Conservation (phyloP, 2,797 vertebrate species). For the Picus viridis region DNA sequence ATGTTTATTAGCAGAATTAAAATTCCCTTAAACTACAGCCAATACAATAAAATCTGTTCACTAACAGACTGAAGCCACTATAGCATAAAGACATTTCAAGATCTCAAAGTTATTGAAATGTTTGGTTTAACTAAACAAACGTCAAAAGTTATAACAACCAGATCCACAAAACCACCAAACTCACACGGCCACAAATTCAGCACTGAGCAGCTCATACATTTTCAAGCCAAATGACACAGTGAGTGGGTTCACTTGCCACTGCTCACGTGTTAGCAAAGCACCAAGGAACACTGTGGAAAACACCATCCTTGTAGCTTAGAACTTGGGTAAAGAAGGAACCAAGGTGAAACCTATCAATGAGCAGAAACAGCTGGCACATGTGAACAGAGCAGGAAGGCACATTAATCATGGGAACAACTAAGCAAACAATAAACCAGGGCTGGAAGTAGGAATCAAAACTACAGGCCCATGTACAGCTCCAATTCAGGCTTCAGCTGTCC, state of each 20-base stretch:
- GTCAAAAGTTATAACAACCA: not conserved
- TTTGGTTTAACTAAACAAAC: not conserved
- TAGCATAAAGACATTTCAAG: not conserved
- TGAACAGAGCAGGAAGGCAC: not conserved
- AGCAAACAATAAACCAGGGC: conserved; percentile 13
- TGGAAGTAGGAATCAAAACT: not conserved
- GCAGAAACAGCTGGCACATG: not conserved
- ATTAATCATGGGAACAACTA: not conserved
- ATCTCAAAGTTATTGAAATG: not conserved
- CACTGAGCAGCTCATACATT: not conserved
- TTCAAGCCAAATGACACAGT: not conserved
- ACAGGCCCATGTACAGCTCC: not conserved
- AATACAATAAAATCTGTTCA: not conserved
- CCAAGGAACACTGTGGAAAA: not conserved
- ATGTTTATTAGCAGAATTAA: not conserved
- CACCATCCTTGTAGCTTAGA: not conserved
- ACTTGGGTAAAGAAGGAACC: not conserved
- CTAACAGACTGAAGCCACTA: not conserved
- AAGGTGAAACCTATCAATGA: not conserved
- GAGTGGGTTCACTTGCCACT: not conserved
- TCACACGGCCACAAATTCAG: not conserved
- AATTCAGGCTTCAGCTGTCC: conserved; percentile 42
- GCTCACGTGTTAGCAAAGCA: not conserved
- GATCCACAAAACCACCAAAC: not conserved
- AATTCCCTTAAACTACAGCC: not conserved